Evolutionary conservation across 1,140 invertebrate genomes (phyloP), one percentile per base, ranked within the genome.

Genomic region (Mercenaria mercenaria): DNA sequence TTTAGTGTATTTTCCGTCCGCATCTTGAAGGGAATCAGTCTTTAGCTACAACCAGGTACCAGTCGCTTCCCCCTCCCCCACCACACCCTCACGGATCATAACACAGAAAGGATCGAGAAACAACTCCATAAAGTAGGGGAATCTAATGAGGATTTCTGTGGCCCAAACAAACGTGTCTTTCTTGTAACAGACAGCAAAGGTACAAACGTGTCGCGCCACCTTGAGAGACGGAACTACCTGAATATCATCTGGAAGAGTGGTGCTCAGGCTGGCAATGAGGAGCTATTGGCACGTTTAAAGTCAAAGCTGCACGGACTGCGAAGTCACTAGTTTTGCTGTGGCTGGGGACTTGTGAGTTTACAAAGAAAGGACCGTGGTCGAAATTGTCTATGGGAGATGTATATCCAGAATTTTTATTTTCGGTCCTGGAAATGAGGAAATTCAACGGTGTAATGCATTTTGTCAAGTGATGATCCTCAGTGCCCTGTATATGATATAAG

Each of bases 161-260:
- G 56, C n/a, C 26, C 56, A n/a, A 23, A 13, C 56, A 61, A 23
- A 29, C 56, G 56, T 13, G 10, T 61, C 8, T 61, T 61, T 61
- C 8, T 61, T 10, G 56, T 61, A 23, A 61, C 56, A 8, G 56
- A 61, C 56, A 61, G 56, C 23, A 61, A 61, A 61, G 56, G 56
- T 6, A 8, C 4, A 23, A n/a, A 61, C 56, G 4, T 61, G 6
- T 10, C 56, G 4, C 56, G 56, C 6, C 26, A n/a, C 23, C 26
- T 61, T 13, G 8, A 61, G 18, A 69, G 64, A 32, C 29, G 29
- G 8, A 29, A 69, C 20, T 69, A 37, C 32, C 4, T 69, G 18
- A n/a, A 20, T 61, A 61, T 61, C 26, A 61, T 61, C n/a, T 61
- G 56, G 56, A 61, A 61, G 56, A 61, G 56, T n/a, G 56, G 56